Base-by-base conservation (phyloP, 1,140 invertebrate species). In the Armadillidium nasatum region DNA sequence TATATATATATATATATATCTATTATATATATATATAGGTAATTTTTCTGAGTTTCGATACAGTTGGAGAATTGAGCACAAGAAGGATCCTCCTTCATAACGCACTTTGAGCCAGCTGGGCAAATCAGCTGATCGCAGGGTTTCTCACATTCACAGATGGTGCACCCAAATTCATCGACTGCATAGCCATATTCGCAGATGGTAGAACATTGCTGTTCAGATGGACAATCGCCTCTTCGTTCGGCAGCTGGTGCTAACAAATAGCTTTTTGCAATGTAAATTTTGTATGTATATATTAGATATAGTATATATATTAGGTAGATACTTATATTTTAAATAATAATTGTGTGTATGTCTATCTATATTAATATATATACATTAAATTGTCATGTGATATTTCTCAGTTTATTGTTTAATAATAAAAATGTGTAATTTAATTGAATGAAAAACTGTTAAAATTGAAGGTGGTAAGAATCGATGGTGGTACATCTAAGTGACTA, bases 141-240 rank as follows among this genome's bases (percentile, higher is more conserved):
- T 83, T 93, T 89, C 60, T 92, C 91, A 83, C 93, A 94, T 83
- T 93, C 92, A 82, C 93, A 95, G 15, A 89, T 92, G 4, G 90
- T 89, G 82, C 93, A 95, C 4, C 92, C 92, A 80, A 90, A 87
- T n/a, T 87, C 86, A 71, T 92, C 92, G 7, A 88, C 87, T 83
- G 91, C 91, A 82, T 92, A 94, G 0, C 93, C 93, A 82, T 93
- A 94, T 82, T 93, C 91, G 82, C 93, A 94, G 44, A 87, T 83
- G 13, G 83, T 76, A 13, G 82, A 82, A 73, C 85, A 85, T 43
- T 90, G 71, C 19, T 82, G 72, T 86, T 88, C 80, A 85, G 81
- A 69, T 84, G 33, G 69, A 45, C 69, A 33, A 45, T 71, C 21
- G 7, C 69, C 69, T 15, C 69, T 45, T 33, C 44, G 69, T 7